These are phyloP conservation scores for Netelia virgata DNA, from an alignment of 2,888 invertebrate species.

Conservation along the genomic window DNA sequence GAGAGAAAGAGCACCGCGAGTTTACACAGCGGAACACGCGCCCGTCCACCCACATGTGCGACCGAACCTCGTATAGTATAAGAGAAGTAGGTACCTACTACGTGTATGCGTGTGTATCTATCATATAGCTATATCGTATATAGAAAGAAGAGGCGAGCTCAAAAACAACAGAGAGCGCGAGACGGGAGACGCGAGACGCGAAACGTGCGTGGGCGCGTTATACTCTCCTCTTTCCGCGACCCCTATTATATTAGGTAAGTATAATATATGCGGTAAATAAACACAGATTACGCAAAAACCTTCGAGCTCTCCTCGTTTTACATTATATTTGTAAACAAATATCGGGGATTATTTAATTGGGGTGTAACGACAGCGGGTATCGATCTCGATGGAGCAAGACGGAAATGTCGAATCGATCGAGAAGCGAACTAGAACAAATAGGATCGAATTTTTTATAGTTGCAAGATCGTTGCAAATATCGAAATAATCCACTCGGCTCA, in stretches of 20 bases:
- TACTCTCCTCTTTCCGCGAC: slow-evolving; percentile 21
- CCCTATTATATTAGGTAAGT: not conserved
- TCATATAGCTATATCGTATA: not conserved
- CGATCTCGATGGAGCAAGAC: no score
- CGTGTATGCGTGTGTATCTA: slow-evolving; percentile 7
- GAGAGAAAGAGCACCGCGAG: slow-evolving; percentile 48
- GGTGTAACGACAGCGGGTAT: no score
- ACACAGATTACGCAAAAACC: slow-evolving; percentile 66
- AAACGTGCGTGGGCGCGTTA: slow-evolving; percentile 64
- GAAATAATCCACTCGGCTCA: no score
- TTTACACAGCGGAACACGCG: slow-evolving; percentile 68
- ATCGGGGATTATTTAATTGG: no score
- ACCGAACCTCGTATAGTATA: slow-evolving; percentile 13
- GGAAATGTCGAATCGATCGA: no score
- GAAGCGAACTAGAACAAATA: no score
- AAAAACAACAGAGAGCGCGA: slow-evolving; percentile 17
- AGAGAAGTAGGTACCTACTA: not conserved
- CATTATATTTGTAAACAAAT: not conserved
- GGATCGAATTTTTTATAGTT: no score
- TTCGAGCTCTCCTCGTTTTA: slow-evolving; percentile 55
- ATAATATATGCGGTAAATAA: slow-evolving; percentile 31
- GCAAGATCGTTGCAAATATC: no score
- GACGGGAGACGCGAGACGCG: slow-evolving; percentile 39
- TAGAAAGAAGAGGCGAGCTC: slow-evolving; percentile 23
- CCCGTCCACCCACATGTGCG: slow-evolving; percentile 67